phyloP scores from a whole-genome alignment of 2,113 vertebrate genomes.

The Poeciliopsis turrubarensis region DNA sequence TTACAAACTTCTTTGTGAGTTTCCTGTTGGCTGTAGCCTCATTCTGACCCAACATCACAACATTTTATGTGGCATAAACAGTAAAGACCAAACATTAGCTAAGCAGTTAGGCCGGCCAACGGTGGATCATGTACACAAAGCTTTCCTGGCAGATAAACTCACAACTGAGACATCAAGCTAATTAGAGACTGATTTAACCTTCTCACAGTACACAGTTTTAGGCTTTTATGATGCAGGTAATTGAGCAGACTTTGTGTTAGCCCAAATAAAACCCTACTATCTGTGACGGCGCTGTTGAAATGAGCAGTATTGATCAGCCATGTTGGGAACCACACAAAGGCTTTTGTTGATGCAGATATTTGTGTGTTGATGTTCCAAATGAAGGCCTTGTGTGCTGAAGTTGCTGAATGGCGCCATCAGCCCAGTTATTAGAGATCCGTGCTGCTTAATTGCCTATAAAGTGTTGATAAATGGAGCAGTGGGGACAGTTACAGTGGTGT shows the following conservation, averaged over 20 bases:
- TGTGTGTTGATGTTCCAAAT: conserved; percentile 22
- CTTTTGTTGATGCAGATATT: neutral
- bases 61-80: neutral
- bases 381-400: conserved; percentile 9
- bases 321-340: neutral
- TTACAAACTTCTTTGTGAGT: no score
- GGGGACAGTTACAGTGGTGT: conserved; percentile 60
- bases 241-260: conserved; percentile 5
- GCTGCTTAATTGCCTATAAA: conserved; percentile 75
- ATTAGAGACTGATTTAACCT: conserved; percentile 47
- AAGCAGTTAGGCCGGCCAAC: neutral
- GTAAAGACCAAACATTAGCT: no score
- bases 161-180: conserved; percentile 42
- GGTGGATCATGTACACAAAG: conserved; percentile 1
- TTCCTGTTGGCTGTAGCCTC: no score
- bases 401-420: conserved; percentile 19
- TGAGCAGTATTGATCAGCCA: conserved; percentile 19
- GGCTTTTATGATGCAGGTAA: conserved; percentile 39
- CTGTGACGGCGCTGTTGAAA: conserved; percentile 36
- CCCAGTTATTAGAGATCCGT: conserved; percentile 41
- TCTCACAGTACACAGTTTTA: conserved; percentile 22
- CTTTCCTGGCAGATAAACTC: conserved; percentile 18
- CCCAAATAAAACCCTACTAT: conserved; percentile 25
- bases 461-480: conserved; percentile 62
- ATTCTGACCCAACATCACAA: neutral